A percentile compares a stretch with the other conserved stretches of the same genome.
Conservation (phyloP, 2,797 vertebrate species). For the Sebastiscus albofasciatus region DNA sequence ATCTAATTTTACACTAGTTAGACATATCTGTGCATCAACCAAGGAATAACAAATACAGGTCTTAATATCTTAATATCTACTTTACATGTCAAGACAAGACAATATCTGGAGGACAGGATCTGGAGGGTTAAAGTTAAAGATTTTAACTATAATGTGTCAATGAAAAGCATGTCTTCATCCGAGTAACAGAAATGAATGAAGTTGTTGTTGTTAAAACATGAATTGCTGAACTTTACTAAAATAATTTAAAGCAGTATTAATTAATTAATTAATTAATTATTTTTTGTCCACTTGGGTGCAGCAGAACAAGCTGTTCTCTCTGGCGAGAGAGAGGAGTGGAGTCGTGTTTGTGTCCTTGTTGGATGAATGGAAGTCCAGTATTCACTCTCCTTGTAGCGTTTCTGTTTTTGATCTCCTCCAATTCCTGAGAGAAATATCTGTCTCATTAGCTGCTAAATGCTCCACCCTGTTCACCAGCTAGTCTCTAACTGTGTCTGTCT, state of each 20-base stretch:
- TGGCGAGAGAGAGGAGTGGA: not conserved
- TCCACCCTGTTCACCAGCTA: not conserved
- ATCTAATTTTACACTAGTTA: not conserved
- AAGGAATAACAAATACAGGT: not conserved
- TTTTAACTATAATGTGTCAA: not conserved
- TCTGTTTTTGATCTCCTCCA: not conserved
- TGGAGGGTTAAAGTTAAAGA: not conserved
- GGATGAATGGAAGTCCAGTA: not conserved
- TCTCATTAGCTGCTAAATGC: not conserved
- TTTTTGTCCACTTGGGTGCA: not conserved
- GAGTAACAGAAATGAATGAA: not conserved
- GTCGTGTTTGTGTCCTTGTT: not conserved
- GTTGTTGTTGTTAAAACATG: no score
- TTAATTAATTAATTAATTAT: not conserved
- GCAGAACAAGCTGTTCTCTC: not conserved
- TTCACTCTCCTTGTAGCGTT: not conserved
- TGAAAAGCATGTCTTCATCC: not conserved
- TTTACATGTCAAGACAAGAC: not conserved
- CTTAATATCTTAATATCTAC: not conserved
- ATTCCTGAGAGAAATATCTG: not conserved
- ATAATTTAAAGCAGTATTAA: no score
- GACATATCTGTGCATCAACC: not conserved
- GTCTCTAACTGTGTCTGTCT: no score
- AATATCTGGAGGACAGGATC: rapidly evolving
- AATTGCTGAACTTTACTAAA: no score